Base-by-base conservation (phyloP, 2,113 vertebrate genomes). In the Sardina pilchardus region DNA sequence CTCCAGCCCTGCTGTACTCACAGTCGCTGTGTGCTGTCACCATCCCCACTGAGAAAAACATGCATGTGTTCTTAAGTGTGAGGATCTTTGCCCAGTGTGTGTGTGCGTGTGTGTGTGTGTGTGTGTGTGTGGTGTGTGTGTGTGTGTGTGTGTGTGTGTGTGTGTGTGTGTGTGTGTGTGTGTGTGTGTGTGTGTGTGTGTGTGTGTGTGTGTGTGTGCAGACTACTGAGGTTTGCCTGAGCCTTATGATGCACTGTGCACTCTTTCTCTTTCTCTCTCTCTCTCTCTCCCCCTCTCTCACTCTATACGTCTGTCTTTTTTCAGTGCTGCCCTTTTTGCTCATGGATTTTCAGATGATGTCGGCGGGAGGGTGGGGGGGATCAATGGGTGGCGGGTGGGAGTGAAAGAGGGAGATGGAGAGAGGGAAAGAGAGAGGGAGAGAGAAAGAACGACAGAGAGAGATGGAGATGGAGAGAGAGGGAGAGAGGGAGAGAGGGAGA, bases 261-360 rank as follows among this genome's bases (percentile, higher is more conserved):
- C 14, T 36, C 50, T 39, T 56, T 45, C 39, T 45, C 53, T 83
- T 21, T 67, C 56, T 84, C 39, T 43, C 56, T 10, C 56, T 59
- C 6, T 63, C 8, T 71, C 88, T 82, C 44, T 56, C 84, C 42
- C 84, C 84, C 89, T 86, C 85, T 88, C 92, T 90, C 91, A 91
- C 89, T 90, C 91, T 90, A 90, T 91, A 92, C 94, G 91, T 92
- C 91, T 81, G 89, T 87, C 93, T 93, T 89, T 93, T 93, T 30
- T 86, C 82, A 85, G 81, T 88, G 90, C 85, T 95, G 94, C 92
- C 94, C 94, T 97, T 97, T 96, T 93, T 94, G 95, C 95, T 94
- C 95, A 97, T 96, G 92, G 96, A 96, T 97, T 96, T 97, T 96
- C 89, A 93, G 95, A 96, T 96, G 96, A 97, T 96, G 96, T 94